Conservation (phyloP, 2,888 invertebrate species). For the Labia minor region DNA sequence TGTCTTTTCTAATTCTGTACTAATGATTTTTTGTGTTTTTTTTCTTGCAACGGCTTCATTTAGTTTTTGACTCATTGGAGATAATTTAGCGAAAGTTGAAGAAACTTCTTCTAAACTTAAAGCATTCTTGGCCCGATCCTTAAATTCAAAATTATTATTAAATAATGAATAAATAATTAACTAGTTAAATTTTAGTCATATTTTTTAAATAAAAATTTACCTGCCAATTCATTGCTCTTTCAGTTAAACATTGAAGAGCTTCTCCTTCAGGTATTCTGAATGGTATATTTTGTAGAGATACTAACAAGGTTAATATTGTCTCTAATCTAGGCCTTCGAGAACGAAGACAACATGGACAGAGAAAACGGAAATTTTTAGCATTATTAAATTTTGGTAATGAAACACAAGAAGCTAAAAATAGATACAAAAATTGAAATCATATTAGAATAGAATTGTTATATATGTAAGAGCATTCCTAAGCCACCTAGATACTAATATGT, state of each 20-base stretch:
- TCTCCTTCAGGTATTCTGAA: slow-evolving; percentile 83
- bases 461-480: no score
- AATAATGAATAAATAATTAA: no score
- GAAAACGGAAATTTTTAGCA: slow-evolving; percentile 50
- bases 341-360: slow-evolving; percentile 80
- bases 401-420: slow-evolving; percentile 46
- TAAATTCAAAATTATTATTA: no score
- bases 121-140: slow-evolving; percentile 62
- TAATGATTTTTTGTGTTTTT: slow-evolving; percentile 59
- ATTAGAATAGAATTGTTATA: no score
- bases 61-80: slow-evolving; percentile 46
- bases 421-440: no score
- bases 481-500: no score
- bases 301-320: slow-evolving; percentile 63
- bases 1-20: slow-evolving; percentile 56
- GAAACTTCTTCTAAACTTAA: slow-evolving; percentile 56
- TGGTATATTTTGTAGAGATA: slow-evolving; percentile 59
- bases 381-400: slow-evolving; percentile 48
- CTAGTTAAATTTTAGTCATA: no score
- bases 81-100: slow-evolving; percentile 50
- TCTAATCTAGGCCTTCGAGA: slow-evolving; percentile 79
- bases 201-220: slow-evolving; percentile 30
- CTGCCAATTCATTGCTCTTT: slow-evolving; percentile 94
- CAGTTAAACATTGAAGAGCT: slow-evolving; percentile 82
- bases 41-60: slow-evolving; percentile 54